Evolutionary conservation across 1,140 invertebrate genomes (phyloP).

Genomic region (Phocides pigmalion): DNA sequence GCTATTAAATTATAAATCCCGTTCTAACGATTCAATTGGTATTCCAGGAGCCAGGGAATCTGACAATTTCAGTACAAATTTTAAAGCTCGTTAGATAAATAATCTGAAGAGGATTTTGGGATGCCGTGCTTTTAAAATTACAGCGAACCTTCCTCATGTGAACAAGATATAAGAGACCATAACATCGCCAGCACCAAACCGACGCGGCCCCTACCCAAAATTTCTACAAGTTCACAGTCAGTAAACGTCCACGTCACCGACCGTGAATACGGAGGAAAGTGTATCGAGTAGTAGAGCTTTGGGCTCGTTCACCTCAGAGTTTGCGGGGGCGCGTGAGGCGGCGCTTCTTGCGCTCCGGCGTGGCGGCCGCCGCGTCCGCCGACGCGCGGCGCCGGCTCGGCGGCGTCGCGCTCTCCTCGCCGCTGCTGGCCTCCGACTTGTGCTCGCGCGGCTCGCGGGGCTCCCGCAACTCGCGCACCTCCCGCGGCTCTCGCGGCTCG

Average conservation of each 20-base stretch:
- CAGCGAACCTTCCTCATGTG: not conserved
- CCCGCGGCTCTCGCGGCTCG: slow-evolving; percentile 1
- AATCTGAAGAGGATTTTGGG: not conserved
- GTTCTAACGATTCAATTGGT: not conserved
- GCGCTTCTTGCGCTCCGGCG: slow-evolving; percentile 74
- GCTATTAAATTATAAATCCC: not conserved
- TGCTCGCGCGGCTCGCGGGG: slow-evolving; percentile 20
- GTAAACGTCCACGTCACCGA: too few relatives aligned
- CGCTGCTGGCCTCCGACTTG: slow-evolving; percentile 36
- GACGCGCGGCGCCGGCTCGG: slow-evolving; percentile 58
- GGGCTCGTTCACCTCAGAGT: slow-evolving; percentile 46
- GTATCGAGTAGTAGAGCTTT: not conserved
- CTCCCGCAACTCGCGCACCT: not conserved
- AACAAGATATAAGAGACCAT: too few relatives aligned
- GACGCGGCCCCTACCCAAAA: too few relatives aligned
- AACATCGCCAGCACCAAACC: too few relatives aligned
- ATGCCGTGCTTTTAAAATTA: not conserved
- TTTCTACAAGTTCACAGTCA: too few relatives aligned
- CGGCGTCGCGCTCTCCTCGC: slow-evolving; percentile 46
- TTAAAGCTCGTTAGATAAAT: slow-evolving; percentile 3
- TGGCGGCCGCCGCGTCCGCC: slow-evolving; percentile 47
- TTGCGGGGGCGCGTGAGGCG: slow-evolving; percentile 71
- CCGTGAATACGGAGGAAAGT: too few relatives aligned
- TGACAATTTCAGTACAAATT: not conserved
- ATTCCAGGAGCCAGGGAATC: not conserved